A percentile compares a stretch with the other conserved stretches of the same genome.
phyloP scores from a whole-genome alignment of 2,888 invertebrate genomes.

The Bellardia bayeri region DNA sequence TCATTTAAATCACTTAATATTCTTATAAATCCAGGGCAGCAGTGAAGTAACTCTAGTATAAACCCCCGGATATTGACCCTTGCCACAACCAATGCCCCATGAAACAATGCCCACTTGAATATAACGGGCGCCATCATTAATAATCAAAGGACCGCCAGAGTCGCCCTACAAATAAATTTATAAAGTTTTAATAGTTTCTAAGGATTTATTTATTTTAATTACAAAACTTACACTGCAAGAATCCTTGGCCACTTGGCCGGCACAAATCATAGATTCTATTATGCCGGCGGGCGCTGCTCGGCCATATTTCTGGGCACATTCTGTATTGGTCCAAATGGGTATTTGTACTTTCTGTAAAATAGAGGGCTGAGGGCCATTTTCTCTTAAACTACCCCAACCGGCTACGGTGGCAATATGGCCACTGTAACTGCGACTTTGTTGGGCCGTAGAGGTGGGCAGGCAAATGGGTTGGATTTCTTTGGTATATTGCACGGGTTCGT shows the following conservation, averaged over 20 bases:
- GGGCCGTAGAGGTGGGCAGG: constrained; percentile 86
- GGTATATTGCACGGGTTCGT: constrained; percentile 90
- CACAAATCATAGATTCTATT: constrained; percentile 94
- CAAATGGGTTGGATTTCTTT: constrained; percentile 91
- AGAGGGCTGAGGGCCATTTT: constrained; percentile 92
- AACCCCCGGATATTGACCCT: constrained; percentile 95
- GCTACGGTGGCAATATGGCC: constrained; percentile 92
- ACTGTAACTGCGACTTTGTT: constrained; percentile 86
- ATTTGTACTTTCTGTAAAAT: constrained; percentile 93
- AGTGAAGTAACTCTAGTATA: constrained; percentile 93
- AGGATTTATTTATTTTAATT: not conserved
- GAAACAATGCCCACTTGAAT: constrained; percentile 94
- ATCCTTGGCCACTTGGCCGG: constrained; percentile 92
- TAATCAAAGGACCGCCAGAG: constrained; percentile 94
- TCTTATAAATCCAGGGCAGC: constrained; percentile 94
- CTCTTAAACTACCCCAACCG: constrained; percentile 88
- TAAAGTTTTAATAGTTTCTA: not conserved
- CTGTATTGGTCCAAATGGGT: constrained; percentile 92
- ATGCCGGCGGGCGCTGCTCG: constrained; percentile 94
- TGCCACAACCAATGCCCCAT: constrained; percentile 96
- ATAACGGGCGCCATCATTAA: constrained; percentile 90
- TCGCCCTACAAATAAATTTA: constrained; percentile 87
- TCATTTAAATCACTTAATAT: constrained; percentile 86
- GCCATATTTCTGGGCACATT: constrained; percentile 92
- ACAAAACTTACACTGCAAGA: constrained; percentile 92